Evolutionary conservation across 2,797 vertebrate species (phyloP).

Genomic region (Cephalopachus bancanus): DNA sequence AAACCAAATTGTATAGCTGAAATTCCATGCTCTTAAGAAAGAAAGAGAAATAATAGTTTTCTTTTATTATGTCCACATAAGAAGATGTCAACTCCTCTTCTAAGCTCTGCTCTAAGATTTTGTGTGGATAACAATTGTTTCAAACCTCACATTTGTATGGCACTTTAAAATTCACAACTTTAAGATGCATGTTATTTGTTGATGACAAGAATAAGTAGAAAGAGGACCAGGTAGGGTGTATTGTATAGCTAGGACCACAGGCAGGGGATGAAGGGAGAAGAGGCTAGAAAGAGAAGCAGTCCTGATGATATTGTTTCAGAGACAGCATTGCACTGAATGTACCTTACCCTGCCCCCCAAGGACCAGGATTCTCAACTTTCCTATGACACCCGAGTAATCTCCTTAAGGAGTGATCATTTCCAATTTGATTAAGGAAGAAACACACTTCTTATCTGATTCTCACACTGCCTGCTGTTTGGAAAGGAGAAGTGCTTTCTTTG

Average conservation of each 20-base stretch:
- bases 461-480: background rate
- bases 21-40: slow-evolving; percentile 35
- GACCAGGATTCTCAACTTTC: slow-evolving; percentile 5
- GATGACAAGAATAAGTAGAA: slow-evolving; percentile 42
- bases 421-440: slow-evolving; percentile 54
- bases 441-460: slow-evolving; percentile 28
- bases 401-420: slow-evolving; percentile 44
- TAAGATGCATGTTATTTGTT: slow-evolving; percentile 40
- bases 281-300: background rate
- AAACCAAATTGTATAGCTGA: slow-evolving; percentile 37
- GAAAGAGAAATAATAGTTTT: slow-evolving; percentile 39
- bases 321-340: background rate
- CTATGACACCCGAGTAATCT: background rate
- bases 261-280: background rate
- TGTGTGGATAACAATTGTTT: background rate
- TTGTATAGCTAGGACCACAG: background rate
- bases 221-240: background rate
- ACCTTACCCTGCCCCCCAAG: background rate
- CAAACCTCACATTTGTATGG: slow-evolving; percentile 23
- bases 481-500: background rate
- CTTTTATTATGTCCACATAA: slow-evolving; percentile 20
- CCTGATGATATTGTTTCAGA: slow-evolving; percentile 16
- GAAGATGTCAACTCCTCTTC: slow-evolving; percentile 21
- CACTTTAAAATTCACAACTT: slow-evolving; percentile 63
- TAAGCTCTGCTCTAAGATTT: slow-evolving; percentile 37